Conservation (phyloP, 2,113 vertebrate genomes). For the Oenanthe melanoleuca region DNA sequence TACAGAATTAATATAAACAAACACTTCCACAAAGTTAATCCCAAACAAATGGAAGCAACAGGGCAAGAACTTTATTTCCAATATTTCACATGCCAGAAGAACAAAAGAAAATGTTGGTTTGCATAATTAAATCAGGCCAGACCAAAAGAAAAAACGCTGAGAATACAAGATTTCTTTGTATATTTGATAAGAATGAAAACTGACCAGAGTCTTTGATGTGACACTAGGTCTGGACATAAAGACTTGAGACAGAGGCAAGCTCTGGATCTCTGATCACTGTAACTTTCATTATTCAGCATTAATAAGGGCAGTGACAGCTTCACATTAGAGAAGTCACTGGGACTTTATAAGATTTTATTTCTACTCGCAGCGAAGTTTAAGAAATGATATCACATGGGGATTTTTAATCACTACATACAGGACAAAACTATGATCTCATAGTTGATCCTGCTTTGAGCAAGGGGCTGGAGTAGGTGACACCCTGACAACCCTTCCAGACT, state of each 20-base stretch:
- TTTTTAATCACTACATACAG: neutral
- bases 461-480: neutral
- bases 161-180: neutral
- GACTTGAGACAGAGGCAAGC: neutral
- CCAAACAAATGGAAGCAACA: neutral
- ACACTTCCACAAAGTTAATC: neutral
- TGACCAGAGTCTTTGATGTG: neutral
- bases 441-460: neutral
- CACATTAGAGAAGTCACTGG: neutral
- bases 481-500: neutral
- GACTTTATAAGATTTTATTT: neutral
- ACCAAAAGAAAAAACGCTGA: neutral
- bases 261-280: neutral
- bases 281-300: neutral
- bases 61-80: neutral
- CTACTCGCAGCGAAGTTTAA: neutral
- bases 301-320: neutral
- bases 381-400: neutral
- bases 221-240: neutral
- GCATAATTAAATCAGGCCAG: neutral
- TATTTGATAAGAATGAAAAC: neutral
- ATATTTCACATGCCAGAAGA: neutral
- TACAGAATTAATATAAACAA: neutral
- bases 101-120: neutral
- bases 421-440: neutral